phyloP scores from a whole-genome alignment of 2,797 vertebrate species.

The Diceros bicornis region DNA sequence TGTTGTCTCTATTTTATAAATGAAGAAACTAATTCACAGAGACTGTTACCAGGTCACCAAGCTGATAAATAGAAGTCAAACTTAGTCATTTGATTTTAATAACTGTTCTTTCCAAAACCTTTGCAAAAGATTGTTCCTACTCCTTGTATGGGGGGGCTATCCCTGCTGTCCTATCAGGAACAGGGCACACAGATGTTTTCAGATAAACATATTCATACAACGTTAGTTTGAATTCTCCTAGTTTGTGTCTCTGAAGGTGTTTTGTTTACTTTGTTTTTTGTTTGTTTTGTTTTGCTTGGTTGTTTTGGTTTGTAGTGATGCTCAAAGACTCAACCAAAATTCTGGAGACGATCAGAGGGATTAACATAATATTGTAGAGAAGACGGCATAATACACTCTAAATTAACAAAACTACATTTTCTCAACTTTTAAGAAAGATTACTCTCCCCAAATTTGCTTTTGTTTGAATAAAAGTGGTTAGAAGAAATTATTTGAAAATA shows the following conservation, averaged over 20 bases:
- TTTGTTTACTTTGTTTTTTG: not conserved
- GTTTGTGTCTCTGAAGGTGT: not conserved
- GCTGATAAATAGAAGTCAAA: not conserved
- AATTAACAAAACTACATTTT: not conserved
- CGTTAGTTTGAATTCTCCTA: not conserved
- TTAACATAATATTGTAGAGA: not conserved
- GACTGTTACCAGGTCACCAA: not conserved
- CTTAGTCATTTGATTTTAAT: not conserved
- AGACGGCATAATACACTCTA: not conserved
- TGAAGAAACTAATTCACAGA: constrained; percentile 11
- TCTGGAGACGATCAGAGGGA: not conserved
- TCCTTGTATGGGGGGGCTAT: not conserved
- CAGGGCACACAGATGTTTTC: not conserved
- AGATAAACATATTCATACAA: not conserved
- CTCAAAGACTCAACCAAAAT: constrained; percentile 42
- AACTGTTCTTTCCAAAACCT: not conserved
- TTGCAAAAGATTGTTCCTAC: not conserved
- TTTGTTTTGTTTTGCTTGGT: not conserved
- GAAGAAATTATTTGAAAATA: constrained; percentile 12
- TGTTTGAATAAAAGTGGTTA: constrained; percentile 15
- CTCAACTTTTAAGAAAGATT: not conserved
- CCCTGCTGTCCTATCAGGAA: not conserved
- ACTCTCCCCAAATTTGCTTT: constrained; percentile 1
- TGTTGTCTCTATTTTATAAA: not conserved
- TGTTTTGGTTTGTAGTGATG: constrained; percentile 29